Base-by-base conservation (phyloP, 2,797 vertebrate species). In the Centropyge bicolor region DNA sequence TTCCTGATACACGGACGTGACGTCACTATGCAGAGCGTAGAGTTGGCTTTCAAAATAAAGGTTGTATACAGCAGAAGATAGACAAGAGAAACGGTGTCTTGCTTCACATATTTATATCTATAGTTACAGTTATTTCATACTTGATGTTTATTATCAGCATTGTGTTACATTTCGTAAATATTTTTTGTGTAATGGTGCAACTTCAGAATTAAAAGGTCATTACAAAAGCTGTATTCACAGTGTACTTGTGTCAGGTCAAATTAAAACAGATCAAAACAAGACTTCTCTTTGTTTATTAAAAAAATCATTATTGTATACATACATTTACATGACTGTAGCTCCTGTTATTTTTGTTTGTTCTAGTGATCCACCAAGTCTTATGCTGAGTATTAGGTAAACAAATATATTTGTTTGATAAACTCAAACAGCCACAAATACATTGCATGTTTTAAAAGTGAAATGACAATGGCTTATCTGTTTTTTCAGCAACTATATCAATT, bases 31-130 rank as follows among this genome's bases (percentile, higher is more conserved):
- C 10, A 38, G 14, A 0, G 6, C 6, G 6, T 0, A 16, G 5
- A 1, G 1, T 10, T 14, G 1, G 5, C 2, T 69, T 87, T 81
- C 90, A 87, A 71, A 87, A 70, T 86, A 88, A 88, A 80, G 22
- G 70, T 38, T 9, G 5, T 24, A 11, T 19, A 9, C 24, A 8
- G 41, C 6, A 27, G 14, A 31, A 31, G 27, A 31, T 31, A 31
- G 20, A 52, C 56, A n/a, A 31, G 36, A 31, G 11, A 17, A 31
- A 31, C 2, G 16, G 5, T 27, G 24, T 54, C 12, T 54, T 27
- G 35, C 36, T 43, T 12, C 12, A 43, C 12, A 43, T 13, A 11
- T 43, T 43, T 43, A 13, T 43, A 12, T 43, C 10, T 11, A 4
- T 43, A 13, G 3, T 11, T 43, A 13, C 1, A 43, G 10, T 43